Percentiles rank a stretch among this genome's conserved stretches.
These are phyloP conservation scores for Oxygymnocypris stewartii DNA, from an alignment of 2,113 vertebrate genomes.

Conservation along the genomic window DNA sequence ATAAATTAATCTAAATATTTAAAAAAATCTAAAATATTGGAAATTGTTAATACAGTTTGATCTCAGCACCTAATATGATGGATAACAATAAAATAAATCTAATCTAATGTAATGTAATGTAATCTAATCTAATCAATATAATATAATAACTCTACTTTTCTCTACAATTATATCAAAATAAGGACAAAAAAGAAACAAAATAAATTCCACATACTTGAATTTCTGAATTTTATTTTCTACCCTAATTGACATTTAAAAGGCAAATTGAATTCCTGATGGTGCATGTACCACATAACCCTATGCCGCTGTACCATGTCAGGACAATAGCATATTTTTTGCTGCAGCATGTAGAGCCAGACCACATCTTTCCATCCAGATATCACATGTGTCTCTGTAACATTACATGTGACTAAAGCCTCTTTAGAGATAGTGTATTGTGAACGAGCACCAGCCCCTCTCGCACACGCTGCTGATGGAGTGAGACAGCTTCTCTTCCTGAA, in stretches of 20 bases:
- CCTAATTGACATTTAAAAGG: background rate
- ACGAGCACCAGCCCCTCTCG: background rate
- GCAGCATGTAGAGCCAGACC: background rate
- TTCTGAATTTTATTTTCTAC: background rate
- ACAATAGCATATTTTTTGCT: background rate
- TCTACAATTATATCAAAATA: no score
- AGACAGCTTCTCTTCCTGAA: slow-evolving; percentile 25
- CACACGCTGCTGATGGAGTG: background rate
- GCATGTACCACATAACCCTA: background rate
- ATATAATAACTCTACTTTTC: no score
- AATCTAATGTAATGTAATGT: no score
- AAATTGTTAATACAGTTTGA: background rate
- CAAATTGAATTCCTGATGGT: background rate
- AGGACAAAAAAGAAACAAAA: no score
- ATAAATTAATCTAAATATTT: background rate
- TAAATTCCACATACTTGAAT: background rate
- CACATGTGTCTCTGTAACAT: background rate
- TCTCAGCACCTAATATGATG: no score
- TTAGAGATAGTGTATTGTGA: slow-evolving; percentile 7
- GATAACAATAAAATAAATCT: no score
- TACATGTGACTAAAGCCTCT: background rate
- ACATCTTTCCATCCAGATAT: background rate
- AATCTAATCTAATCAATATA: no score
- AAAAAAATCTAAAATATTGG: background rate
- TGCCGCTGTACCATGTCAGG: background rate